Conservation (phyloP, 2,113 vertebrate genomes). For the human (Homo sapiens) region DNA sequence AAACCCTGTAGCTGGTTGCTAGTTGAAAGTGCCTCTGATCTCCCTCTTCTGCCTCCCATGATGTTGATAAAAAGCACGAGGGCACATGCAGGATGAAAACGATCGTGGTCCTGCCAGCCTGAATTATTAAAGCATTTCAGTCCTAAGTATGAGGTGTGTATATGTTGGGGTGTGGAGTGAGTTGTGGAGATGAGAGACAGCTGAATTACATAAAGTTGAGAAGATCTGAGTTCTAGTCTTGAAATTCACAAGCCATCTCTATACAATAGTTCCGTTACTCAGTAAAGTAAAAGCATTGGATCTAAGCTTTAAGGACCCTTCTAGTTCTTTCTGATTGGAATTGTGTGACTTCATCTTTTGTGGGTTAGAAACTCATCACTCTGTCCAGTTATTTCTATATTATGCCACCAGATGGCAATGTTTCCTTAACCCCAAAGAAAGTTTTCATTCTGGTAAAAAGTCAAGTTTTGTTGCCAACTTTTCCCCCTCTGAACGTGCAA, state of each 20-base stretch:
- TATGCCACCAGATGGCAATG: slow-evolving; percentile 81
- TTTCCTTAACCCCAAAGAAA: slow-evolving; percentile 56
- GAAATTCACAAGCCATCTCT: background rate
- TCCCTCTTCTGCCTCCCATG: background rate
- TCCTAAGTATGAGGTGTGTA: background rate
- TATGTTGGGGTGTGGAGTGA: background rate
- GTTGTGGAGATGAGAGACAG: background rate
- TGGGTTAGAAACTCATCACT: background rate
- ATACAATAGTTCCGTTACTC: background rate
- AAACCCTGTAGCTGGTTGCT: background rate
- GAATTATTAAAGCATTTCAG: background rate
- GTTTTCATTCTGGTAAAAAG: background rate
- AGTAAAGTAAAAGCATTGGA: background rate
- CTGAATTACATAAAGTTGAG: background rate
- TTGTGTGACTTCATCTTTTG: background rate
- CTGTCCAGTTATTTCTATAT: background rate
- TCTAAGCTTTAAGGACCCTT: background rate
- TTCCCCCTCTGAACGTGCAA: background rate
- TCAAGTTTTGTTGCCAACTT: background rate
- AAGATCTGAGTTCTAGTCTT: background rate
- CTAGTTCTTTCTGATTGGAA: background rate
- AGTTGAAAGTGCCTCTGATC: background rate
- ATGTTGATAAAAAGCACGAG: slow-evolving; percentile 12
- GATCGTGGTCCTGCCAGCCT: background rate
- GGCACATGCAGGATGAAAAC: background rate